Percentiles rank a stretch among this genome's conserved stretches.
Conservation (phyloP, 2,797 vertebrate species). For the Paramormyrops hopkinsi region DNA sequence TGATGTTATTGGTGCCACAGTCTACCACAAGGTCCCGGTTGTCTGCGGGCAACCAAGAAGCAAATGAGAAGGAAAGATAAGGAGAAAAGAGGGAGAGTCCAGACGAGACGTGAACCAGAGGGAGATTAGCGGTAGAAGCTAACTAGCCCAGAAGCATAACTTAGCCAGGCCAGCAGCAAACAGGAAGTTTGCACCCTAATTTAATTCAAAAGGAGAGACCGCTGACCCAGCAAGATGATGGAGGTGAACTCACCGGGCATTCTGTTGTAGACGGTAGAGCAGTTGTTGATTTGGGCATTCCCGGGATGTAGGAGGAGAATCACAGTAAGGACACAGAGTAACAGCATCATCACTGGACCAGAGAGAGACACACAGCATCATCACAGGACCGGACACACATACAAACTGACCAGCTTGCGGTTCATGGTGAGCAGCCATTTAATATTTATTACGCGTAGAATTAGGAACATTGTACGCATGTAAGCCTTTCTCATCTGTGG, state of each 20-base stretch:
- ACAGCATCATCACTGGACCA: not conserved
- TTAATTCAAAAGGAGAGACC: not conserved
- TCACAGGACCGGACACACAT: not conserved
- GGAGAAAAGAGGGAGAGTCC: not conserved
- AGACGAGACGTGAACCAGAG: not conserved
- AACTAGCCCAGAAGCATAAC: not conserved
- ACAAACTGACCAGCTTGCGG: not conserved
- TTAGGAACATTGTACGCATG: not conserved
- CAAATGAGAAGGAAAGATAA: not conserved
- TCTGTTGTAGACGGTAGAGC: conserved; percentile 28
- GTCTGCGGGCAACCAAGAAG: conserved; percentile 1
- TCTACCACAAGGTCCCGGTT: conserved; percentile 33
- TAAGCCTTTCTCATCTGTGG: not conserved
- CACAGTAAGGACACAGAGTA: not conserved
- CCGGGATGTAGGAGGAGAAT: conserved; percentile 8
- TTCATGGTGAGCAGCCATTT: not conserved
- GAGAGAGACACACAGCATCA: not conserved
- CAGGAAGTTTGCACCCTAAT: not conserved
- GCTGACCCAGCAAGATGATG: not conserved
- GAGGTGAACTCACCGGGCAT: conserved; percentile 32
- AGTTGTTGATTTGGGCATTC: conserved; percentile 23
- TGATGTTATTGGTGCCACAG: conserved; percentile 31
- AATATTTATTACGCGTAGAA: not conserved
- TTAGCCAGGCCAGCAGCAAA: not conserved
- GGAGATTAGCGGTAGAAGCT: not conserved